Evolutionary conservation across 2,888 invertebrate genomes (phyloP).

Genomic region (Elmis aenea): DNA sequence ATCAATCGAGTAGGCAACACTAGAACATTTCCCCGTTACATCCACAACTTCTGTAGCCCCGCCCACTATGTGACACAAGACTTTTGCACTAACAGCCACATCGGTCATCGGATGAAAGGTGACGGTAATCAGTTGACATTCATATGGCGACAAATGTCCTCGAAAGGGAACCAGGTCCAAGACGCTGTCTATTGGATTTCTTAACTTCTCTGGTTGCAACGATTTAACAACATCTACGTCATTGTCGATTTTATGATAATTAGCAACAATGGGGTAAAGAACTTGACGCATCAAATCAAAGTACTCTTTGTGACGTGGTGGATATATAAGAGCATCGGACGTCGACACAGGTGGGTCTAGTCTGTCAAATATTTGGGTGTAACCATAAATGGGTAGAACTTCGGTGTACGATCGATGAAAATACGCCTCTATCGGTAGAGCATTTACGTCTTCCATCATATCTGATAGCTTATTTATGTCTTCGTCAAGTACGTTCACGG

Average conservation of each 20-base stretch:
- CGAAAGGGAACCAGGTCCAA: conserved; percentile 45
- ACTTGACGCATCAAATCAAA: conserved; percentile 16
- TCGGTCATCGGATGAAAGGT: conserved; percentile 49
- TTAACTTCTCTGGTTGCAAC: conserved; percentile 36
- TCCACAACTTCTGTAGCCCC: conserved; percentile 53
- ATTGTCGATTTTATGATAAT: conserved; percentile 8
- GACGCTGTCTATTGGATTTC: background rate
- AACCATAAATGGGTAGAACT: conserved; percentile 6
- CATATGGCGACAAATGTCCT: conserved; percentile 51
- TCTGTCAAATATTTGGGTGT: conserved; percentile 12
- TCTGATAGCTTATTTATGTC: no score
- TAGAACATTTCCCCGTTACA: conserved; percentile 51
- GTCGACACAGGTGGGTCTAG: conserved; percentile 7
- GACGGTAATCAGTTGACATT: conserved; percentile 49
- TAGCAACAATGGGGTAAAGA: conserved; percentile 15
- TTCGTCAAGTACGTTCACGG: background rate
- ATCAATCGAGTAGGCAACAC: conserved; percentile 50
- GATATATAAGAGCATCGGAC: conserved; percentile 8
- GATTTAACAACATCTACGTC: conserved; percentile 17
- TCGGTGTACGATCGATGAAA: conserved; percentile 13
- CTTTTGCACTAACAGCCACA: conserved; percentile 46
- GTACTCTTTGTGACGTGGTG: conserved; percentile 17
- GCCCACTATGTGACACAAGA: conserved; percentile 53
- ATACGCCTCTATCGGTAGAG: conserved; percentile 8
- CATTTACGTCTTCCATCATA: no score